Evolutionary conservation across 2,888 invertebrate species (phyloP), one percentile per base, ranked within the genome.

Genomic region (Napeogenes sylphis): DNA sequence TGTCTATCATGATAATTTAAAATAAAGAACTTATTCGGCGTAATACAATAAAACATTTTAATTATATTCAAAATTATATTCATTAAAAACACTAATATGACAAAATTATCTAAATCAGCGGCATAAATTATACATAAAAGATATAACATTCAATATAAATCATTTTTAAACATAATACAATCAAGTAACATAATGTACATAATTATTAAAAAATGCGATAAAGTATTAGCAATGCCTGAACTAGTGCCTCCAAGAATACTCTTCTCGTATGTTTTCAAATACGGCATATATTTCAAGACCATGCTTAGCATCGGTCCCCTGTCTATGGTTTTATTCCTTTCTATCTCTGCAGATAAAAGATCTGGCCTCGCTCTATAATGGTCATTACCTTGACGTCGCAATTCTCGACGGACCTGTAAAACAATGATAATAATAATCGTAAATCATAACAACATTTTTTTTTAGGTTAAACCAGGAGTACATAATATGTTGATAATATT

Each of bases 221-320:
- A 8, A 35, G 45, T 30, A 45, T 8, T 46, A 38, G 33, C 42
- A 51, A 45, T 47, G 13, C 30, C 56, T 45, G 35, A 53, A 51
- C 42, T 42, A 4, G 68, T 53, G 5, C 58, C 64, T 0, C 80
- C 73, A 3, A 78, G 62, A 12, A 82, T 59, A 0, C 68, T 73
- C 8, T 70, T 71, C 63, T 84, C 76, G 46, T 86, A 85, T 0
- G 79, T 71, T 58, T 82, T 84, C n/a, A 88, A 69, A 55, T 83
- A 82, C 1, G 87, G 87, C 71, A 87, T 71, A 61, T 87, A 87
- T 61, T 80, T 79, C 2, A 83, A 33, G 1, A 86, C 77, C 81
- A 86, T 86, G 14, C 76, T 78, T 2, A 85, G 67, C 74, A 87
- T 80, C 0, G 83, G 80, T 2, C 74, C 73, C 57, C 72, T 74